Percentiles rank a stretch among this genome's conserved stretches.
Conservation (phyloP, 2,888 invertebrate species). For the Lapara coniferarum region DNA sequence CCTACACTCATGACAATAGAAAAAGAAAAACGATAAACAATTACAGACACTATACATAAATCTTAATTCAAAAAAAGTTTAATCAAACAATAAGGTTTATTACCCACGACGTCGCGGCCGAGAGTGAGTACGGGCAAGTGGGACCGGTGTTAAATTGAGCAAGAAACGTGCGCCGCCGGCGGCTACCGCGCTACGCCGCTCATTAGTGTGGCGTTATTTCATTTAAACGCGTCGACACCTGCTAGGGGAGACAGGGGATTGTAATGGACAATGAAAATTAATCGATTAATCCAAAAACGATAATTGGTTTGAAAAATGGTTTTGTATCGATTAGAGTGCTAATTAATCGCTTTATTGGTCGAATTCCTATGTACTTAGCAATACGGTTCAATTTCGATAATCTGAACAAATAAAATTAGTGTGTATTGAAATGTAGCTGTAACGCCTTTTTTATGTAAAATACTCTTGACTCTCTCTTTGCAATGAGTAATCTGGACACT, state of each 20-base stretch:
- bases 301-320: neutral
- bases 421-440: too few species aligned
- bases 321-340: neutral
- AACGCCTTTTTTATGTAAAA: too few species aligned
- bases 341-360: too few species aligned
- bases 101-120: slow-evolving; percentile 3
- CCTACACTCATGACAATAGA: too few species aligned
- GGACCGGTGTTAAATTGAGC: slow-evolving; percentile 29
- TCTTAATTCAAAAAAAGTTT: neutral
- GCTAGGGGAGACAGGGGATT: slow-evolving; percentile 1
- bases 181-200: slow-evolving; percentile 27
- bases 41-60: neutral
- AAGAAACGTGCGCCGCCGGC: slow-evolving; percentile 28
- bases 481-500: too few species aligned
- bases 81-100: slow-evolving; percentile 21
- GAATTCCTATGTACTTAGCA: too few species aligned
- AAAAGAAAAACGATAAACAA: neutral
- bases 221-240: slow-evolving; percentile 12
- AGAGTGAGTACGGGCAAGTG: slow-evolving; percentile 16
- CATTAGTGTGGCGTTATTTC: slow-evolving; percentile 17
- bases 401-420: too few species aligned
- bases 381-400: too few species aligned
- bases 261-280: neutral
- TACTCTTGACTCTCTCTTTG: too few species aligned
- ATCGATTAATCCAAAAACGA: neutral